These are phyloP conservation scores for Chironomus tentans DNA, from an alignment of 2,888 invertebrate genomes.

Conservation along the genomic window DNA sequence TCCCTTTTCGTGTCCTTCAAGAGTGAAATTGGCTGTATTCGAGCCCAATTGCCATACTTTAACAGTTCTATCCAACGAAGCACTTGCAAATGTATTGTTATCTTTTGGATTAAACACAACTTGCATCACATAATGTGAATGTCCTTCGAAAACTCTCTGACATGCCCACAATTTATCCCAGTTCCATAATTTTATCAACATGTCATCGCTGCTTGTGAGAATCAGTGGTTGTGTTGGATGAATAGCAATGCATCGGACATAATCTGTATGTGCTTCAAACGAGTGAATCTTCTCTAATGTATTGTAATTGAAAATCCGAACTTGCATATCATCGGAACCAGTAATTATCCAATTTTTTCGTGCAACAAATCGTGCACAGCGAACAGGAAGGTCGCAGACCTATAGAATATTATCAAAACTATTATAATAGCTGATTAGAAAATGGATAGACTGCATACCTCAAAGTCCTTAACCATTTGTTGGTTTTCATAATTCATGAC, in stretches of 20 bases:
- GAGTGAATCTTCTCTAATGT: constrained; percentile 91
- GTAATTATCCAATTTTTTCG: constrained; percentile 98
- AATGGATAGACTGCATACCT: constrained; percentile 45
- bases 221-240: constrained; percentile 97
- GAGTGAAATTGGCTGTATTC: constrained; percentile 92
- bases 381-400: constrained; percentile 93
- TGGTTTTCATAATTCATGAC: constrained; percentile 99
- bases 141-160: constrained; percentile 98
- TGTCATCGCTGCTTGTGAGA: constrained; percentile 95
- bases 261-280: constrained; percentile 98
- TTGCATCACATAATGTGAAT: constrained; percentile 99
- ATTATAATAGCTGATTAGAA: neutral
- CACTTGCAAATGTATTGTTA: constrained; percentile 98
- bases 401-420: constrained; percentile 37
- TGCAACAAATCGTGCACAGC: constrained; percentile 91
- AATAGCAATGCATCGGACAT: constrained; percentile 89
- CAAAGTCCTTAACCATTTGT: constrained; percentile 76
- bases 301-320: constrained; percentile 94
- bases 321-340: constrained; percentile 91
- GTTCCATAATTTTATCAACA: constrained; percentile 98
- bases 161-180: constrained; percentile 99
- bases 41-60: constrained; percentile 99
- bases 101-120: constrained; percentile 99
- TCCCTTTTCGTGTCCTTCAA: constrained; percentile 97
- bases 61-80: constrained; percentile 94